These are phyloP conservation scores for Agapornis roseicollis DNA, from an alignment of 2,113 vertebrate genomes.

Conservation along the genomic window DNA sequence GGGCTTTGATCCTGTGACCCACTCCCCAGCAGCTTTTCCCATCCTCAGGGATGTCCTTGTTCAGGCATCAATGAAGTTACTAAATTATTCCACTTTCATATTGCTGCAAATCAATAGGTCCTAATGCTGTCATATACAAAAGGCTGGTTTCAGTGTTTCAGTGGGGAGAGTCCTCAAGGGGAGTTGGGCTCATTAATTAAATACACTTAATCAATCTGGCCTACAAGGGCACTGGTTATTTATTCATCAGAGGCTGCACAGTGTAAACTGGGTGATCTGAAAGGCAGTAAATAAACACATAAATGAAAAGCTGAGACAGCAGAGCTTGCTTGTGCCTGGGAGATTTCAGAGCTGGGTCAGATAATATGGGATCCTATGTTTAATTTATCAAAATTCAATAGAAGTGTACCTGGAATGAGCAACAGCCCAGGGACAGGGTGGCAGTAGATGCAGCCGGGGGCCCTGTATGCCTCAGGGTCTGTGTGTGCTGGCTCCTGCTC, in stretches of 20 bases:
- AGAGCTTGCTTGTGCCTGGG: conserved; percentile 2
- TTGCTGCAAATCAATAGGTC: conserved; percentile 14
- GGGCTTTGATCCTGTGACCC: background rate
- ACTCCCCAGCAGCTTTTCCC: background rate
- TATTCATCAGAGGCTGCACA: conserved; percentile 40
- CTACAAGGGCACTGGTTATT: conserved; percentile 55
- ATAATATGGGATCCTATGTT: background rate
- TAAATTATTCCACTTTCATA: background rate
- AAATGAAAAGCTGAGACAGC: conserved; percentile 60
- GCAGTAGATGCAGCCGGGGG: rapidly evolving
- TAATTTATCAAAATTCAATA: conserved; percentile 22
- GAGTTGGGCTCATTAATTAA: conserved; percentile 54
- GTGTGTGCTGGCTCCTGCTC: background rate
- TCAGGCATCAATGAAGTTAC: background rate
- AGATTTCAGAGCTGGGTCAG: conserved; percentile 10
- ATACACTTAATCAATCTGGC: conserved; percentile 64
- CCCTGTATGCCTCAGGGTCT: rapidly evolving
- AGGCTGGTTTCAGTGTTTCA: conserved; percentile 34
- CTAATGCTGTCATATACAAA: background rate
- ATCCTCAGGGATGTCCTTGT: background rate
- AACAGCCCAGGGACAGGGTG: background rate
- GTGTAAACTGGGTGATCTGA: conserved; percentile 11
- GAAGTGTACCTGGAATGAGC: background rate
- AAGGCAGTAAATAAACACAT: conserved; percentile 64
- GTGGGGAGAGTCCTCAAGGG: conserved; percentile 13